phyloP scores from a whole-genome alignment of 1,140 invertebrate species.

The Drosophila littoralis region DNA sequence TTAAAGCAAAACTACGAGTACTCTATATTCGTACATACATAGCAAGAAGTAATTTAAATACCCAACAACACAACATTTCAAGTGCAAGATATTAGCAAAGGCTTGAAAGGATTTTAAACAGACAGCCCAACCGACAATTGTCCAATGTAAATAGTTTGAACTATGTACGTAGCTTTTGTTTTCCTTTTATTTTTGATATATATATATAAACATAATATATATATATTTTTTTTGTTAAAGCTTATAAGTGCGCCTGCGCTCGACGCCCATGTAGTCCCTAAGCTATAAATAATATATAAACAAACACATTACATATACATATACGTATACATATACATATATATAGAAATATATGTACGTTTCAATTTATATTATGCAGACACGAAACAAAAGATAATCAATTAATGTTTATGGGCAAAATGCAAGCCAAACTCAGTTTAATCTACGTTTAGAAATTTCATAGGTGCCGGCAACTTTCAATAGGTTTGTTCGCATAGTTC shows the following conservation, averaged over 20 bases:
- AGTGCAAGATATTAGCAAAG: slow-evolving; percentile 12
- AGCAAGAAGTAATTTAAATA: slow-evolving; percentile 61
- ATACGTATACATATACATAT: slow-evolving; percentile 53
- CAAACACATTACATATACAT: slow-evolving; percentile 24
- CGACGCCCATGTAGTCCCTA: slow-evolving; percentile 66
- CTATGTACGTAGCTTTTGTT: slow-evolving; percentile 64
- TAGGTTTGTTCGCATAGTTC: slow-evolving; percentile 28
- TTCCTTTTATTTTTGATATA: slow-evolving; percentile 28
- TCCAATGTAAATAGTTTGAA: slow-evolving; percentile 79
- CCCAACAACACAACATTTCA: neutral
- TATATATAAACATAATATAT: slow-evolving; percentile 18
- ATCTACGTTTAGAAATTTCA: slow-evolving; percentile 31
- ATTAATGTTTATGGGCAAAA: slow-evolving; percentile 60
- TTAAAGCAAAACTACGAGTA: slow-evolving; percentile 66
- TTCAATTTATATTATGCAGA: slow-evolving; percentile 48
- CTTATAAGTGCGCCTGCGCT: slow-evolving; percentile 32
- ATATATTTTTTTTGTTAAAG: slow-evolving; percentile 52
- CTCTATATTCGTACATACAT: slow-evolving; percentile 38
- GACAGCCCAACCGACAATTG: slow-evolving; percentile 38
- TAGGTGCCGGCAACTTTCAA: slow-evolving; percentile 38
- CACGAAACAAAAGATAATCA: slow-evolving; percentile 65
- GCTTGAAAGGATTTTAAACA: slow-evolving; percentile 29
- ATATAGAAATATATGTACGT: slow-evolving; percentile 41
- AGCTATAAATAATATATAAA: slow-evolving; percentile 41
- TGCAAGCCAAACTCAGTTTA: slow-evolving; percentile 79